Evolutionary conservation across 53 echinoderm and acorn worm species (phyloP).

Genomic region (Actinopyga echinites): DNA sequence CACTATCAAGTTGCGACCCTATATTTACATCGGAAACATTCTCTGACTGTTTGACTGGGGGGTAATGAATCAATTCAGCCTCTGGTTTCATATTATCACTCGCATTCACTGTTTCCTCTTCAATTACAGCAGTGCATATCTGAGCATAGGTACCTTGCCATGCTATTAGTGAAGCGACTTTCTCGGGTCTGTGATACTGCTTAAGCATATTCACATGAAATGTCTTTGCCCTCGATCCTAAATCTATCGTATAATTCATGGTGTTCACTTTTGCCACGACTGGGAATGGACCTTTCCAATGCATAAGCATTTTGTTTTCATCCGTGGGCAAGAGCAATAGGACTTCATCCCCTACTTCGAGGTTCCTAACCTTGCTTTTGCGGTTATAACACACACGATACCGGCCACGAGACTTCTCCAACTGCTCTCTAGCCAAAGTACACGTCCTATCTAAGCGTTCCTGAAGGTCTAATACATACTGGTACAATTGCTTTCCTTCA

Average conservation of each 20-base stretch:
- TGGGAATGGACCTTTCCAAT: slow-evolving; percentile 73
- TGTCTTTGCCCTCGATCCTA: slow-evolving; percentile 25
- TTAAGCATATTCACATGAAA: slow-evolving; percentile 61
- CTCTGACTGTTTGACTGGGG: background rate
- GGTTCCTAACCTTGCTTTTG: slow-evolving; percentile 31
- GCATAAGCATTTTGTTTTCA: slow-evolving; percentile 53
- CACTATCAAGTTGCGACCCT: background rate
- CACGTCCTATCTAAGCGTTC: slow-evolving; percentile 23
- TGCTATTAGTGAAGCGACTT: background rate
- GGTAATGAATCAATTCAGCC: background rate
- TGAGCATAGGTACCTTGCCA: background rate
- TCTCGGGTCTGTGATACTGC: slow-evolving; percentile 23
- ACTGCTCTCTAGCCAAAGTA: slow-evolving; percentile 21
- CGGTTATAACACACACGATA: slow-evolving; percentile 51
- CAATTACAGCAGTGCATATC: background rate
- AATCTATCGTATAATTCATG: slow-evolving; percentile 53
- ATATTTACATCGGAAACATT: background rate
- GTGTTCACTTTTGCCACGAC: slow-evolving; percentile 43
- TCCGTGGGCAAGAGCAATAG: slow-evolving; percentile 62
- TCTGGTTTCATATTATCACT: background rate
- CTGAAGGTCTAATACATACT: slow-evolving; percentile 42
- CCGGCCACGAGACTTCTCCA: background rate
- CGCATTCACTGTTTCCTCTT: background rate
- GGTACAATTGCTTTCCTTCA: slow-evolving; percentile 22
- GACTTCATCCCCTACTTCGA: slow-evolving; percentile 63